A percentile compares a stretch with the other conserved stretches of the same genome.
phyloP scores from a whole-genome alignment of 2,797 vertebrate species.

The Anguilla marmorata region DNA sequence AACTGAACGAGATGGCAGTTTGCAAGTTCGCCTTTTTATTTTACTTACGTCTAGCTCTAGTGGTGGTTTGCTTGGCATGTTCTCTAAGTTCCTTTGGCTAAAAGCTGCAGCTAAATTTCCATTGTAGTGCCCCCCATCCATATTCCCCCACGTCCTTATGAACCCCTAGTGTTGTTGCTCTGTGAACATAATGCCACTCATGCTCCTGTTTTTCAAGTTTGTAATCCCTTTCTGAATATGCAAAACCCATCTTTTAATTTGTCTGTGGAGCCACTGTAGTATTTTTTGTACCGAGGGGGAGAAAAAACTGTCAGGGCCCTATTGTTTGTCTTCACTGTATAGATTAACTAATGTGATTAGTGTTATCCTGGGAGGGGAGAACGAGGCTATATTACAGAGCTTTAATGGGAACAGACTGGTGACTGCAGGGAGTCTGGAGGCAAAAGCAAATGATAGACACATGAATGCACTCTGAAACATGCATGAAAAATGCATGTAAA shows the following conservation, averaged over 20 bases:
- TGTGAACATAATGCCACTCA: not conserved
- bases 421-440: not conserved
- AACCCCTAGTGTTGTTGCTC: not conserved
- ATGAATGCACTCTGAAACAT: slow-evolving; percentile 9
- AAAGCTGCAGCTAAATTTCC: no score
- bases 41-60: not conserved
- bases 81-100: no score
- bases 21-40: not conserved
- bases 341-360: not conserved
- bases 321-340: not conserved
- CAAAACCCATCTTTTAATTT: not conserved
- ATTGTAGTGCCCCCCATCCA: not conserved
- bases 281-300: not conserved
- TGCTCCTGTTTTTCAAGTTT: not conserved
- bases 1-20: not conserved
- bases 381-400: not conserved
- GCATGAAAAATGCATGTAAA: slow-evolving; percentile 29
- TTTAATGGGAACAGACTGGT: not conserved
- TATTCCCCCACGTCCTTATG: not conserved
- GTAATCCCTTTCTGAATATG: not conserved
- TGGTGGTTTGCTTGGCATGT: not conserved
- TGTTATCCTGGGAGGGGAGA: not conserved
- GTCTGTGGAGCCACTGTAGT: not conserved
- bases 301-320: not conserved
- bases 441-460: not conserved